Evolutionary conservation across 1,140 invertebrate species (phyloP).

Genomic region (Myzus persicae): DNA sequence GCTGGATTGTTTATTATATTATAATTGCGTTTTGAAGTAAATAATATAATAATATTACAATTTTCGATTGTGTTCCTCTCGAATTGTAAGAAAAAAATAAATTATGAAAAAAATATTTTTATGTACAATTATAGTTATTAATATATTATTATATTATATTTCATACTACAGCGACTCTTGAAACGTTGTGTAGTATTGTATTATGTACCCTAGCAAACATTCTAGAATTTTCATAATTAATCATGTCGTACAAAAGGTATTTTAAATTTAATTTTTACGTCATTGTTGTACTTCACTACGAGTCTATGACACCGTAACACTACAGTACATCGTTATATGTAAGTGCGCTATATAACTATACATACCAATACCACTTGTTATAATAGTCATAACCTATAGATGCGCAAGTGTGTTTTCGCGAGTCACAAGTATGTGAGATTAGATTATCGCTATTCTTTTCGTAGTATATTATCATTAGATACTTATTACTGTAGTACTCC

Average conservation of each 20-base stretch:
- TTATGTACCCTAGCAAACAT: neutral
- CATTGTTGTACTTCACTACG: neutral
- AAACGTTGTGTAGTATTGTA: neutral
- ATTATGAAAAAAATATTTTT: neutral
- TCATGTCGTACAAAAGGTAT: neutral
- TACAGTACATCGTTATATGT: neutral
- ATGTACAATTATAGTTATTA: neutral
- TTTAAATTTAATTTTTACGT: neutral
- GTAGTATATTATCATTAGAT: neutral
- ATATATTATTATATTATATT: neutral
- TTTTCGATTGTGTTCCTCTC: neutral
- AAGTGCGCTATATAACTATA: neutral
- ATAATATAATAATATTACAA: neutral
- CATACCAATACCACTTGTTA: neutral
- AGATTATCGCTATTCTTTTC: neutral
- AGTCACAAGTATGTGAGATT: neutral
- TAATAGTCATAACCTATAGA: neutral
- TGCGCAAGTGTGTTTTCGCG: neutral
- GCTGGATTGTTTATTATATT: neutral
- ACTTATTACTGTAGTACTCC: neutral
- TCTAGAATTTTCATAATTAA: neutral
- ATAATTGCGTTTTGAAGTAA: neutral
- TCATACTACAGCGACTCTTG: neutral
- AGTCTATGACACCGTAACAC: neutral
- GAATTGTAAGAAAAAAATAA: neutral